Evolutionary conservation across 2,113 vertebrate genomes (phyloP), one percentile per base, ranked within the genome.

Genomic region (Ptychochromis oligacanthus): DNA sequence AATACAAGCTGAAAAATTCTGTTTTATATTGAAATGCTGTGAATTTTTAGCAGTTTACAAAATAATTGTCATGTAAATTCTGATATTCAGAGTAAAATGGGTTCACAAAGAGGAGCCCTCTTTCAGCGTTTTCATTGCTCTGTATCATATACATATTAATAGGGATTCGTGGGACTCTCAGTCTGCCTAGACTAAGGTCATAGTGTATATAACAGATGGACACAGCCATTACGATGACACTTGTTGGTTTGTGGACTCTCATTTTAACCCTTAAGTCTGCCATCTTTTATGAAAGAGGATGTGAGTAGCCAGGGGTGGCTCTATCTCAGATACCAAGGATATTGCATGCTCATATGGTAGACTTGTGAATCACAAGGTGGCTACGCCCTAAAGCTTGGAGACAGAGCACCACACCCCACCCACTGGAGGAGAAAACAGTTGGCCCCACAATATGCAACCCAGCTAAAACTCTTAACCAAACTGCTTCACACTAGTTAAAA

Each of bases 1-100:
- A 49, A 49, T 2, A 20, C 24, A 70, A 3, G 49, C 18, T 36
- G 12, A 70, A 0, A 28, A 70, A 49, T 15, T 49, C 22, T 75
- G 0, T 9, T 43, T 43, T 46, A 26, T 6, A 18, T 14, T 20
- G 6, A 57, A 56, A 5, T 36, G 0, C 3, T 70, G 18, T 22
- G 12, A 46, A 70, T 58, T 34, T 58, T 80, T 67, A 22, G 57
- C 38, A 60, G 0, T 0, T 49, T 34, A 36, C 14, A 4, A 40
- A 46, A 3, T 72, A 26, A 52, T 72, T 72, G 65, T 8, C 43
- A 72, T 72, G 43, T 17, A 72, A 2, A 72, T 72, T 70, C 49
- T 72, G 65, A 72, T 52, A 72, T 72, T 72, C 43, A 52, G 31
- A 72, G 13, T 28, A 26, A 52, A 26, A 52, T 20, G 17, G 65